Evolutionary conservation across 2,113 vertebrate genomes (phyloP).

Genomic region (Rhadina sibilatrix): DNA sequence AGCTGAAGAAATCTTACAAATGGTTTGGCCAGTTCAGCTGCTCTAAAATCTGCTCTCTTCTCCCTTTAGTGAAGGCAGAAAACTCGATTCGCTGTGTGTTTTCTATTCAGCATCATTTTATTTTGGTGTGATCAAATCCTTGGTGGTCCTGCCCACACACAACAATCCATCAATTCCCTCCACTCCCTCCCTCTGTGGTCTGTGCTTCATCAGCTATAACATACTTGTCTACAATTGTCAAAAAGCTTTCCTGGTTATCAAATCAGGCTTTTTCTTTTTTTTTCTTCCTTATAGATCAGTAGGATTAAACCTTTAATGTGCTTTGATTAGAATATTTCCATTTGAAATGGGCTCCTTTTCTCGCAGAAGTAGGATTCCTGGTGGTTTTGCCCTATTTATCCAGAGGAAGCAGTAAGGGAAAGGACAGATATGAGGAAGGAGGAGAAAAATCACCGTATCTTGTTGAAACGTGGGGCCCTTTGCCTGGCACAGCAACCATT

Average conservation of each 20-base stretch:
- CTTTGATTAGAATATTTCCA: not conserved
- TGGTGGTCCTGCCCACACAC: not conserved
- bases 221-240: not conserved
- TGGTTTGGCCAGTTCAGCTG: not conserved
- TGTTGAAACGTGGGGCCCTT: conserved; percentile 20
- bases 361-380: not conserved
- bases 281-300: not conserved
- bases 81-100: not conserved
- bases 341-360: not conserved
- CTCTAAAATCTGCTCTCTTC: conserved; percentile 17
- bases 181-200: conserved; percentile 1
- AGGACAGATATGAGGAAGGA: not conserved
- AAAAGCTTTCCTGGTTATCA: not conserved
- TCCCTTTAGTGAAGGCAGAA: not conserved
- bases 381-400: not conserved
- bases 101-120: conserved; percentile 39
- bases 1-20: not conserved
- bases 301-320: not conserved
- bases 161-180: not conserved
- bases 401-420: not conserved
- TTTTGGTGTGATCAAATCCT: conserved; percentile 16
- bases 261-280: not conserved
- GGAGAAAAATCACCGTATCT: not conserved
- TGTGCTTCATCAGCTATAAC: not conserved
- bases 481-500: conserved; percentile 40